These are phyloP conservation scores for Pinctada fucata DNA, from an alignment of 2,888 invertebrate genomes.

Conservation along the genomic window DNA sequence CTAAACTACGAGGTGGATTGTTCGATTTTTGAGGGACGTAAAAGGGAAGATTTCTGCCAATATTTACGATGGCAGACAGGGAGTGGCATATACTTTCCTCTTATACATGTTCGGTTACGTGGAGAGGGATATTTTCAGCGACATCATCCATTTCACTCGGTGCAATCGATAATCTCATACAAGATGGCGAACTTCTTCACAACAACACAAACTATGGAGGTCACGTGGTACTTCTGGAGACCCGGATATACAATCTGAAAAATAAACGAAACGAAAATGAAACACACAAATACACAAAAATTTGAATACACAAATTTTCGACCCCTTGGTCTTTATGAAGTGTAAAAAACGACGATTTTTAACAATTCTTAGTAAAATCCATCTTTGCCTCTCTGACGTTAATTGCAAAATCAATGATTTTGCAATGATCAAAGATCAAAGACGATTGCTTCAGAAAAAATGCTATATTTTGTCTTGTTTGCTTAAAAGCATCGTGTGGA, in stretches of 20 bases:
- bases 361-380: no score
- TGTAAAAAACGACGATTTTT: no score
- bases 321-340: no score
- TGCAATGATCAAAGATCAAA: no score
- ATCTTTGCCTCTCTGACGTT: no score
- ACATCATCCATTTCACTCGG: constrained; percentile 5
- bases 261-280: background rate
- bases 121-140: background rate
- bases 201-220: constrained; percentile 69
- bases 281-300: background rate
- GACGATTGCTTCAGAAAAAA: no score
- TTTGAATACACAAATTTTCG: no score
- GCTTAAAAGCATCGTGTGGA: no score
- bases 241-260: constrained; percentile 26
- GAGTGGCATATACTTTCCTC: background rate
- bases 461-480: no score
- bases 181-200: constrained; percentile 69
- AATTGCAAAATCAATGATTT: no score
- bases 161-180: constrained; percentile 17
- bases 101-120: background rate
- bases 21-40: background rate
- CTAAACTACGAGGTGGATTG: constrained; percentile 29
- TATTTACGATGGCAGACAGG: constrained; percentile 16
- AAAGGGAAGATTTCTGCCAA: constrained; percentile 5
- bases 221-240: constrained; percentile 58